Conservation (phyloP, 2,888 invertebrate species). For the Hypomecis atomaria region DNA sequence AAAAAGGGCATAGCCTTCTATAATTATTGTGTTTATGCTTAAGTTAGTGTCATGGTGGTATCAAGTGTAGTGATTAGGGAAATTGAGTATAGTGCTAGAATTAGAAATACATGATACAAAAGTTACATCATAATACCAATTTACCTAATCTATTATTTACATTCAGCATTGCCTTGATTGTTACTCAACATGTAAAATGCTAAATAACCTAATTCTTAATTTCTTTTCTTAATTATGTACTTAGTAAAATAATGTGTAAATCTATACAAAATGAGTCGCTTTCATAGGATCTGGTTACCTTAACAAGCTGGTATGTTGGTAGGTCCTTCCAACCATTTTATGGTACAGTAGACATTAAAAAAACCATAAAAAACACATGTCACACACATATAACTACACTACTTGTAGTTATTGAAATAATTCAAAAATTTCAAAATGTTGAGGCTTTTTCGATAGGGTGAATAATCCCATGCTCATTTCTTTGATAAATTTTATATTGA, state of each 20-base stretch:
- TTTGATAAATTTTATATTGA: background rate
- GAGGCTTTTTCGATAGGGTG: too few species aligned
- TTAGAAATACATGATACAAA: too few species aligned
- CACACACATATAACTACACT: constrained; percentile 79
- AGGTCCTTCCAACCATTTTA: constrained; percentile 86
- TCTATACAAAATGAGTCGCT: constrained; percentile 72
- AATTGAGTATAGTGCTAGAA: too few species aligned
- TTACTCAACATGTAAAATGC: constrained; percentile 1
- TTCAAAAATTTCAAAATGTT: constrained; percentile 4
- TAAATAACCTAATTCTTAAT: background rate
- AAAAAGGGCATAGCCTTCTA: too few species aligned
- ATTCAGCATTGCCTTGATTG: constrained; percentile 10
- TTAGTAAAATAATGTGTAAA: constrained; percentile 66
- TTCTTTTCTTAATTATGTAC: background rate
- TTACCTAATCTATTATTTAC: too few species aligned
- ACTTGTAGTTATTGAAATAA: constrained; percentile 35
- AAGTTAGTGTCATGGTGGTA: too few species aligned
- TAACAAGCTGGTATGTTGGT: constrained; percentile 87
- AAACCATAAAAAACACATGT: constrained; percentile 82
- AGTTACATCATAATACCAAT: too few species aligned
- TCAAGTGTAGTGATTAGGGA: too few species aligned
- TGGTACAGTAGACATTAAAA: constrained; percentile 83
- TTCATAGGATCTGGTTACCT: constrained; percentile 81
- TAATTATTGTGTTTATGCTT: too few species aligned
- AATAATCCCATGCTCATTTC: too few species aligned